Percentiles rank a stretch among this genome's conserved stretches.
Evolutionary conservation across 2,797 vertebrate species (phyloP).

Genomic region (Australoheros facetus): DNA sequence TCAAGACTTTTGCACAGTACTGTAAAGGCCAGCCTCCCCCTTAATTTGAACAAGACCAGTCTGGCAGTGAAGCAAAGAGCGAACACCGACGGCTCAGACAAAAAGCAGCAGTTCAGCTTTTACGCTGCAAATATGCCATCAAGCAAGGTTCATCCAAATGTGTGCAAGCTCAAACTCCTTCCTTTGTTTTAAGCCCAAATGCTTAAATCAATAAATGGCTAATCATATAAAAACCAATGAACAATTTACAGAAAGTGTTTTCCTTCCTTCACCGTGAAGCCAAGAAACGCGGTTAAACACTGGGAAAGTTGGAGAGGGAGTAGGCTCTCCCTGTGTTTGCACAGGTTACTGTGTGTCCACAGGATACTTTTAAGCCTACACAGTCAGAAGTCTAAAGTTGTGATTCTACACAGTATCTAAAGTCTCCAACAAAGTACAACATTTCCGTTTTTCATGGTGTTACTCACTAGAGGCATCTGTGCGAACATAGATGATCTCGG

Average conservation of each 20-base stretch:
- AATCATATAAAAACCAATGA: neutral
- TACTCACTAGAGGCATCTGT: slow-evolving; percentile 92
- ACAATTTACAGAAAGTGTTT: neutral
- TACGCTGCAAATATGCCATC: neutral
- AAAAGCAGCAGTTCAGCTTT: neutral
- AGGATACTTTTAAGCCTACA: too few relatives aligned
- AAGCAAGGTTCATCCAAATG: neutral
- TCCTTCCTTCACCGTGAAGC: too few relatives aligned
- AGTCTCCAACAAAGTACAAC: neutral
- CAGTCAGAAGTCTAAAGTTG: neutral
- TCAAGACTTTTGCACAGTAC: neutral
- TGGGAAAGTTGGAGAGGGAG: too few relatives aligned
- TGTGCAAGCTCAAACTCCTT: neutral
- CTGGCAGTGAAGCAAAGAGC: too few relatives aligned
- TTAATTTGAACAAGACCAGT: too few relatives aligned
- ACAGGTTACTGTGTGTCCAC: too few relatives aligned
- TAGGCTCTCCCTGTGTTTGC: neutral
- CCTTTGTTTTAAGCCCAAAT: neutral
- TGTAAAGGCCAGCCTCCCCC: too few relatives aligned
- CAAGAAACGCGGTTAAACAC: neutral
- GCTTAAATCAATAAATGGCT: neutral
- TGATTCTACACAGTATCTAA: too few relatives aligned
- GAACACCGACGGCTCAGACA: too few relatives aligned
- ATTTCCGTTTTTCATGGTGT: neutral
- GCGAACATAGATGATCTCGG: slow-evolving; percentile 93